phyloP scores from a whole-genome alignment of 2,888 invertebrate species.

The Leptura quadrifasciata region DNA sequence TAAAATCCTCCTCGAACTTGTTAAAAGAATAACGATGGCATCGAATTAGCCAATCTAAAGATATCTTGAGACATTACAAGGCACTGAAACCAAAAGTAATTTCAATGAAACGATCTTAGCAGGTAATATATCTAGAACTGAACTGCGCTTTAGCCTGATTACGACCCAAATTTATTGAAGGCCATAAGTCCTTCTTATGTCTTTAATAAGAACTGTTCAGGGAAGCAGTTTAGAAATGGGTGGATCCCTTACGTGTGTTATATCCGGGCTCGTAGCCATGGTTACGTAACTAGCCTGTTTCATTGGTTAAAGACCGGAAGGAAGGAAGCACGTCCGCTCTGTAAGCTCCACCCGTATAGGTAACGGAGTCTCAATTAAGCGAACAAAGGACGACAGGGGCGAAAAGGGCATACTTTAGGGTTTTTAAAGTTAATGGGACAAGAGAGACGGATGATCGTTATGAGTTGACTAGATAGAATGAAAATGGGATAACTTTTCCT shows the following conservation, averaged over 20 bases:
- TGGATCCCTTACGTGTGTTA: slow-evolving; percentile 47
- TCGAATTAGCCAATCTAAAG: slow-evolving; percentile 15
- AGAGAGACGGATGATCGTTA: slow-evolving; percentile 50
- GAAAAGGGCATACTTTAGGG: slow-evolving; percentile 36
- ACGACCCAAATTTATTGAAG: slow-evolving; percentile 39
- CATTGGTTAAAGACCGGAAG: slow-evolving; percentile 70
- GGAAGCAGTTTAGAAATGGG: slow-evolving; percentile 34
- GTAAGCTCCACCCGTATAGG: slow-evolving; percentile 57
- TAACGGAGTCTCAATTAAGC: slow-evolving; percentile 51
- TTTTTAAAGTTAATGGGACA: slow-evolving; percentile 45
- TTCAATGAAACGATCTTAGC: slow-evolving; percentile 41
- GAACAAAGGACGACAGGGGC: slow-evolving; percentile 46
- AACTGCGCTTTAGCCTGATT: slow-evolving; percentile 45
- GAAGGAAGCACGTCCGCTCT: slow-evolving; percentile 67
- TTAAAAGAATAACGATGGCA: slow-evolving; percentile 10
- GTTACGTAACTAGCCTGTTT: slow-evolving; percentile 63
- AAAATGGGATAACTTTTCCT: slow-evolving; percentile 53
- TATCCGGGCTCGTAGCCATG: slow-evolving; percentile 68
- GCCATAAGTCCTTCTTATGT: slow-evolving; percentile 48
- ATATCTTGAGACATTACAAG: slow-evolving; percentile 26
- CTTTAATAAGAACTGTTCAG: slow-evolving; percentile 40
- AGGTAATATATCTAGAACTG: slow-evolving; percentile 40
- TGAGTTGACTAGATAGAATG: slow-evolving; percentile 47
- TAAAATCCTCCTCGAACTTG: slow-evolving; percentile 4
- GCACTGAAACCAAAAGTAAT: slow-evolving; percentile 42